phyloP scores from a whole-genome alignment of 2,113 vertebrate species.

The Triplophysa tibetana region DNA sequence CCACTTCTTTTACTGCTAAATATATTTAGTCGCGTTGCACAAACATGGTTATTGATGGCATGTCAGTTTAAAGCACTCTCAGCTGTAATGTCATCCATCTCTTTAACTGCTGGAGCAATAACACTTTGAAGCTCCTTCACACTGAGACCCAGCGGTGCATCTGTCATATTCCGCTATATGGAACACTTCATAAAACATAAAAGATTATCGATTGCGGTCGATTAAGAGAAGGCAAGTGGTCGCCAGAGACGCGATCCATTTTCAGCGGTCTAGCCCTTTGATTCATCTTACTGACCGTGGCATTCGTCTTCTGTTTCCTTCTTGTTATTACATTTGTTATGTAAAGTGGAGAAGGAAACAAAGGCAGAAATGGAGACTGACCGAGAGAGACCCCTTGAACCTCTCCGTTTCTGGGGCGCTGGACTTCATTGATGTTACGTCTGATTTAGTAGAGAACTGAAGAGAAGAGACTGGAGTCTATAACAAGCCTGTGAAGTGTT shows the following conservation, averaged over 20 bases:
- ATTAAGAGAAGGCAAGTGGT: slow-evolving; percentile 14
- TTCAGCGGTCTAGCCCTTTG: neutral
- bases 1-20: neutral
- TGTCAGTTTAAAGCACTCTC: neutral
- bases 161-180: slow-evolving; percentile 36
- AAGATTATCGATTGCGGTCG: slow-evolving; percentile 21
- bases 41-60: neutral
- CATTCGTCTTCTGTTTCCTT: neutral
- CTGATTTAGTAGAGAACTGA: slow-evolving; percentile 23
- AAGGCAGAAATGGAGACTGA: neutral
- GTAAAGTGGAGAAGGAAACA: neutral
- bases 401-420: slow-evolving; percentile 2
- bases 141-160: slow-evolving; percentile 13
- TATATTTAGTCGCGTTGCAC: neutral
- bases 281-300: neutral
- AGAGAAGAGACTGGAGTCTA: slow-evolving; percentile 39
- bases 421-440: slow-evolving; percentile 37
- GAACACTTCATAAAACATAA: slow-evolving; percentile 36
- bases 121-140: slow-evolving; percentile 30
- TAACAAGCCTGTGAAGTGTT: slow-evolving; percentile 44
- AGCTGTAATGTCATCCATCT: neutral
- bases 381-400: slow-evolving; percentile 1
- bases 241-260: neutral
- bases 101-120: slow-evolving; percentile 14
- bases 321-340: too few species aligned